These are phyloP conservation scores for Brachypodius melanocephalos DNA, from an alignment of 2,113 vertebrate genomes.

Conservation along the genomic window DNA sequence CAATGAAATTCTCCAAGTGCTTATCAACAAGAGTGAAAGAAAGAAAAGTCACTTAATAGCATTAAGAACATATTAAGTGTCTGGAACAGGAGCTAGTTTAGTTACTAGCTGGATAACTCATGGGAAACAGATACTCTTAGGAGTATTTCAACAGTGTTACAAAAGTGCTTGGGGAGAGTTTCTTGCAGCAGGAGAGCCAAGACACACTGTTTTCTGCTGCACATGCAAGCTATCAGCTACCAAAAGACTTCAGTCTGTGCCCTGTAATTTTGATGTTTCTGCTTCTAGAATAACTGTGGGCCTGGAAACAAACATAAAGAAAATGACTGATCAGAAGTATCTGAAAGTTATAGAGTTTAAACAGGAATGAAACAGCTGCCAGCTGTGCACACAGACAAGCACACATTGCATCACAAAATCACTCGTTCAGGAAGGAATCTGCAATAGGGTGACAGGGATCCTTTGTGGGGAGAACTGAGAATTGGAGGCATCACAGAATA, in stretches of 20 bases:
- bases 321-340: neutral
- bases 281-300: neutral
- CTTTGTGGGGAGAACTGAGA: neutral
- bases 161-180: neutral
- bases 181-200: neutral
- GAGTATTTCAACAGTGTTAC: neutral
- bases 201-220: neutral
- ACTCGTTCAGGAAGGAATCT: neutral
- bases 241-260: neutral
- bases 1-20: neutral
- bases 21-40: neutral
- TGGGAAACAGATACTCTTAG: neutral
- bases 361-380: neutral
- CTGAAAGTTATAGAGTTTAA: neutral
- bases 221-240: neutral
- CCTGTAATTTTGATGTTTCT: neutral
- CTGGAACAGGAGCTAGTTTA: neutral
- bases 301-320: neutral
- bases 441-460: neutral
- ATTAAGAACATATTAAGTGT: neutral
- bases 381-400: neutral
- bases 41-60: neutral
- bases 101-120: neutral
- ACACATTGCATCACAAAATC: neutral
- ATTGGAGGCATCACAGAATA: neutral